Base-by-base conservation (phyloP, 2,888 invertebrate genomes). In the Clusia tigrina region DNA sequence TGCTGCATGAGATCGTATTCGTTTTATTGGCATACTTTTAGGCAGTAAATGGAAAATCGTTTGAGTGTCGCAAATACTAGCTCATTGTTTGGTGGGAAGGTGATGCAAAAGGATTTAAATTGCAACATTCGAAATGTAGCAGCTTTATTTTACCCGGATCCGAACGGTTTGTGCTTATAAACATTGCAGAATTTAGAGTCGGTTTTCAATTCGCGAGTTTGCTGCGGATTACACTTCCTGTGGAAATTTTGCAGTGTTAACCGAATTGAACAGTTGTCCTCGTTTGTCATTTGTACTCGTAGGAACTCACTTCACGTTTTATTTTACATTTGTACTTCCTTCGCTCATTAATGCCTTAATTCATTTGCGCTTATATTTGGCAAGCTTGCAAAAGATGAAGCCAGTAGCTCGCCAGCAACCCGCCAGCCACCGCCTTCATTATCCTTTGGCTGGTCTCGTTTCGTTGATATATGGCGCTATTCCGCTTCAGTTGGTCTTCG, bases 341-440 rank as follows among this genome's bases (percentile, higher is more conserved):
- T 53, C 57, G 51, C 57, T 63, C 63, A 58, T 63, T 59, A 63
- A 55, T 25, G 3, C 20, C 55, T 58, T 55, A 63, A 63, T 59
- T 55, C 25, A 55, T 55, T 63, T 54, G 58, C n/a, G 51, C 37
- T 63, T 51, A 26, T 52, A 20, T 18, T 22, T 48, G 48, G 48
- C 48, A 48, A 22, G 20, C 22, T 20, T 2, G 18, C 48, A 48
- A 22, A 22, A 18, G 6, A 48, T 2, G 6, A 48, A 15, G 5
- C 18, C 5, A 22, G n/a, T n/a, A n/a, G n/a, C n/a, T n/a, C n/a
- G 15, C 48, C 20, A 22, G 15, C 2, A 15, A 15, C 6, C 48
- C 18, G 48, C 48, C 22, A 15, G 48, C 22, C 5, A 22, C 22
- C 12, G 12, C 32, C 6, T 12, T 20, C 22, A 54, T 42, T 53